Conservation (phyloP, 2,888 invertebrate species). For the Agrotis segetum region DNA sequence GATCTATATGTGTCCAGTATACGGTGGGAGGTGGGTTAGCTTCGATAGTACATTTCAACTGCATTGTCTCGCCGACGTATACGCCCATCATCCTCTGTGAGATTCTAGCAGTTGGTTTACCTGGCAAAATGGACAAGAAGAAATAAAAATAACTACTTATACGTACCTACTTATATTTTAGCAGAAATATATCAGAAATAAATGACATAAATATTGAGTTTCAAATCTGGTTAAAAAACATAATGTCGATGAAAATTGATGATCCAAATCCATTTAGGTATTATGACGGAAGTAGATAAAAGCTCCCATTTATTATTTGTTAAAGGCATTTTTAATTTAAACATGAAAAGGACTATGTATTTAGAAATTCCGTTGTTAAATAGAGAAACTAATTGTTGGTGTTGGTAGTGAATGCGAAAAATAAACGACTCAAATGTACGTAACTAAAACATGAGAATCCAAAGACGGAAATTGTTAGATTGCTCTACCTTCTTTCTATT, state of each 20-base stretch:
- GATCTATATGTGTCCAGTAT: constrained; percentile 93
- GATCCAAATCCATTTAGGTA: constrained; percentile 13
- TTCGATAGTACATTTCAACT: constrained; percentile 93
- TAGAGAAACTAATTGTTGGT: neutral
- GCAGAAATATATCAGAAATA: neutral
- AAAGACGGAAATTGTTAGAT: no score
- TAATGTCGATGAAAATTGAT: constrained; percentile 17
- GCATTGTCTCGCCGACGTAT: constrained; percentile 92
- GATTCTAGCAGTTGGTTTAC: constrained; percentile 93
- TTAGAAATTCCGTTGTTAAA: constrained; percentile 16
- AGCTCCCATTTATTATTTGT: constrained; percentile 7
- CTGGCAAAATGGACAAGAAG: constrained; percentile 79
- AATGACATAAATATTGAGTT: constrained; percentile 7
- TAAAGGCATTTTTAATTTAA: neutral
- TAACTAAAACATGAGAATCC: neutral
- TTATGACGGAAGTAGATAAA: constrained; percentile 12
- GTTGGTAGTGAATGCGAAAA: neutral
- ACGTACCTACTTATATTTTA: neutral
- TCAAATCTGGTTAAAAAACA: neutral
- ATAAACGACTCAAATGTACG: neutral
- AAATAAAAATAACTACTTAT: neutral
- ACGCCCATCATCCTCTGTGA: constrained; percentile 93
- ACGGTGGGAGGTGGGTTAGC: constrained; percentile 93
- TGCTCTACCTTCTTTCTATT: no score
- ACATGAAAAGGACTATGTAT: neutral